Conservation (phyloP, 2,888 invertebrate genomes). For the Scaptomyza parva region DNA sequence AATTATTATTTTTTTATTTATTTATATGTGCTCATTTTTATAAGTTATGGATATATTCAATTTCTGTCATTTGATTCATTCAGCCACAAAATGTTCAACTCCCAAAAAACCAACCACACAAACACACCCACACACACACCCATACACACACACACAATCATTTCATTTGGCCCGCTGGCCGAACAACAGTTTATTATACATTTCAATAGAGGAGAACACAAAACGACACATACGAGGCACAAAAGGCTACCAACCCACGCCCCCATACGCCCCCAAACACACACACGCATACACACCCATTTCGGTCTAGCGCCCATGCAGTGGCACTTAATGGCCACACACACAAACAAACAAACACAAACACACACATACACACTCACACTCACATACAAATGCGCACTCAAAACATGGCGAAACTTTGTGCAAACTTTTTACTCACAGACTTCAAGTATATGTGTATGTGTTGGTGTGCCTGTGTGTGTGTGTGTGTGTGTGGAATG, state of each 20-base stretch:
- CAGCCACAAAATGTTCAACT: constrained; percentile 20
- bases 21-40: not conserved
- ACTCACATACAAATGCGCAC: constrained; percentile 22
- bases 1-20: not conserved
- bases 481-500: constrained; percentile 49
- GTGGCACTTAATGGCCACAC: constrained; percentile 63
- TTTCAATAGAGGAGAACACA: constrained; percentile 61
- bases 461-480: constrained; percentile 17
- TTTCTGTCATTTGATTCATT: constrained; percentile 33
- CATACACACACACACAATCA: constrained; percentile 14
- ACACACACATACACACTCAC: constrained; percentile 1
- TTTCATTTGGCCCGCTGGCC: constrained; percentile 7
- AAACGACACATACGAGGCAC: constrained; percentile 32
- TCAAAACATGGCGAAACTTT: constrained; percentile 67
- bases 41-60: constrained; percentile 23
- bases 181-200: constrained; percentile 66
- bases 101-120: constrained; percentile 4
- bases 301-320: constrained; percentile 57
- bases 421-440: constrained; percentile 66
- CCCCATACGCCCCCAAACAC: constrained; percentile 21
- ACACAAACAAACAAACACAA: constrained; percentile 10
- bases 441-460: constrained; percentile 21
- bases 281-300: constrained; percentile 7
- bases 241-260: constrained; percentile 45
- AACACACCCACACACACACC: constrained; percentile 17